These are phyloP conservation scores for Hippocampus kuda DNA, from an alignment of 2,797 vertebrate genomes.

Conservation along the genomic window DNA sequence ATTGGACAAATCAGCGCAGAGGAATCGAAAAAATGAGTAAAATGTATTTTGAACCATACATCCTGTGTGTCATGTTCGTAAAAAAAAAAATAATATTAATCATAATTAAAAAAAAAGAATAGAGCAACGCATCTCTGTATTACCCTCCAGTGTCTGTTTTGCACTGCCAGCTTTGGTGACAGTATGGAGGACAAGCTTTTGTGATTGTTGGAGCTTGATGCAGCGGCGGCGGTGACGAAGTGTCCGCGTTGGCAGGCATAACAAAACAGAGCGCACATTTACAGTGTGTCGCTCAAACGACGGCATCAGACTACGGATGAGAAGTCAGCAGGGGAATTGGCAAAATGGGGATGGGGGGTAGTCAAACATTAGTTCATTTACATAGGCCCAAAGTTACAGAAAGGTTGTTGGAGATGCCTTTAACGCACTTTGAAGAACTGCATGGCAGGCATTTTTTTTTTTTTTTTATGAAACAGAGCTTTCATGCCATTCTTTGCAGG, in stretches of 20 bases:
- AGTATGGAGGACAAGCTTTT: constrained; percentile 2
- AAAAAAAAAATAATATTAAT: neutral
- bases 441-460: neutral
- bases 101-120: neutral
- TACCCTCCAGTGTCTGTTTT: neutral
- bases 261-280: constrained; percentile 4
- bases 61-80: neutral
- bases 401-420: constrained; percentile 7
- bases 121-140: neutral
- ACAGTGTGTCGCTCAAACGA: neutral
- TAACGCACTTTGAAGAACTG: neutral
- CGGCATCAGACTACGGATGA: neutral
- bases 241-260: neutral
- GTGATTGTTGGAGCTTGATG: neutral
- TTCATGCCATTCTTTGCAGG: constrained; percentile 7
- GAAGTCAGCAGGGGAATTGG: constrained; percentile 2
- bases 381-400: constrained; percentile 11
- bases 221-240: neutral
- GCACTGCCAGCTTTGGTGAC: neutral
- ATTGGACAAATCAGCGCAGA: too few relatives aligned
- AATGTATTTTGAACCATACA: neutral
- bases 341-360: neutral
- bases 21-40: too few relatives aligned
- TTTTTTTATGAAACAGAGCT: constrained; percentile 1
- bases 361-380: constrained; percentile 7